Evolutionary conservation across 1,140 invertebrate species (phyloP), one percentile per base, ranked within the genome.

Genomic region (Thereuonema tuberculata): DNA sequence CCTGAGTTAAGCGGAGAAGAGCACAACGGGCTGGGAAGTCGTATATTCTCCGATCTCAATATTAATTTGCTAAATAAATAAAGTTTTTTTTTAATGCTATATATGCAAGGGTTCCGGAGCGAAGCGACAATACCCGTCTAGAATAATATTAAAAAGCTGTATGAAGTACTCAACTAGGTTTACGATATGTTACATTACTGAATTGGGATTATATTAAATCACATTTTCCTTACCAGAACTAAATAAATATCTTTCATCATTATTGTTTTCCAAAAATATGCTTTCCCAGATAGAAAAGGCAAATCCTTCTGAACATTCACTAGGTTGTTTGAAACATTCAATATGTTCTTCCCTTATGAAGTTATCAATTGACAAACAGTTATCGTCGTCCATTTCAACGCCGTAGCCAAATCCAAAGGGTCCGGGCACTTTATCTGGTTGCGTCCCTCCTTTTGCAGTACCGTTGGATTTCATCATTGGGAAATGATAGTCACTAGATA

Each of bases 271-370:
- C 5, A 47, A 2, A 28, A 66, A 53, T 3, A 49, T 25, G 49
- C 49, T 66, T n/a, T 60, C 61, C 65, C 65, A 66, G 9, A 67
- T 58, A n/a, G 61, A 59, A 37, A 65, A 24, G 28, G 65, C 65
- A 57, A 67, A 53, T 0, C 66, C 66, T 21, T 59, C 28, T 9
- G 43, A 31, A 56, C 64, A 66, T 0, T 46, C 25, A n/a, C 1
- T 23, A 1, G 65, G 65, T 37, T 66, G 46, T 2, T 64, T 14
- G 9, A 59, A 54, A 57, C 63, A 64, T 23, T 15, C 21, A 31
- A 52, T 17, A 15, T 54, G 1, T 25, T 37, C n/a, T 29, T 5
- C 26, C 2, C 23, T 24, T 20, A 24, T 20, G 28, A 21, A 17
- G 15, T 17, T 14, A 25, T 24, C 9, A 23, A 50, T 24, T 23